Percentiles rank a stretch among this genome's conserved stretches.
Conservation (phyloP, 2,113 vertebrate species). For the Galbula dea region DNA sequence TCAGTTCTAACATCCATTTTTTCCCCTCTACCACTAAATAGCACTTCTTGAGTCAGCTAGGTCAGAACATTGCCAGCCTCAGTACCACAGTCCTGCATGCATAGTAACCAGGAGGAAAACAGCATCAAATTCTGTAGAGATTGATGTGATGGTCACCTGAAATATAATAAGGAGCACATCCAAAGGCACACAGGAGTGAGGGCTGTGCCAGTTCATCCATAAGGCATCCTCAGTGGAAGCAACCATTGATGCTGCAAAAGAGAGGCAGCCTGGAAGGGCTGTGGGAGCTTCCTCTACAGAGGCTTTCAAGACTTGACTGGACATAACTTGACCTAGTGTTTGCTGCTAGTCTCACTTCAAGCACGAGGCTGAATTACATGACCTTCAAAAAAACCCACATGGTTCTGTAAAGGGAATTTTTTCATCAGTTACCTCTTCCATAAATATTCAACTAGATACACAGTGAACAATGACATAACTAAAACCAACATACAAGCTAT, state of each 20-base stretch:
- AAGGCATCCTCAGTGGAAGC: background rate
- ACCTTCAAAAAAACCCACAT: rapidly evolving
- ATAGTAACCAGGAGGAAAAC: background rate
- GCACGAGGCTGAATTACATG: background rate
- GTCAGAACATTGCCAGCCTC: background rate
- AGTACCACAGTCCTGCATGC: rapidly evolving
- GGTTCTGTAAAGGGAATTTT: background rate
- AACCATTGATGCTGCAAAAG: background rate
- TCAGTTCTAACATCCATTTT: background rate
- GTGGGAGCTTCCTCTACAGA: background rate
- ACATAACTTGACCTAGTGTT: background rate
- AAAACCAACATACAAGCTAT: background rate
- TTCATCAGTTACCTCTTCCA: background rate
- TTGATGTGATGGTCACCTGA: background rate
- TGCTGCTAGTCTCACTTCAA: background rate
- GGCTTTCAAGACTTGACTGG: background rate
- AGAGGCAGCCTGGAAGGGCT: background rate
- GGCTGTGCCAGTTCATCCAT: background rate
- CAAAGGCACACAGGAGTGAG: background rate
- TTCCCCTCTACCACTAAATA: background rate
- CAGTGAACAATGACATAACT: background rate
- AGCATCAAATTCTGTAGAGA: background rate
- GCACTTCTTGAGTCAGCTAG: background rate
- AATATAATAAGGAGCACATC: background rate
- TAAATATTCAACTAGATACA: background rate